phyloP scores from a whole-genome alignment of 2,888 invertebrate species.

The Phalangium opilio region DNA sequence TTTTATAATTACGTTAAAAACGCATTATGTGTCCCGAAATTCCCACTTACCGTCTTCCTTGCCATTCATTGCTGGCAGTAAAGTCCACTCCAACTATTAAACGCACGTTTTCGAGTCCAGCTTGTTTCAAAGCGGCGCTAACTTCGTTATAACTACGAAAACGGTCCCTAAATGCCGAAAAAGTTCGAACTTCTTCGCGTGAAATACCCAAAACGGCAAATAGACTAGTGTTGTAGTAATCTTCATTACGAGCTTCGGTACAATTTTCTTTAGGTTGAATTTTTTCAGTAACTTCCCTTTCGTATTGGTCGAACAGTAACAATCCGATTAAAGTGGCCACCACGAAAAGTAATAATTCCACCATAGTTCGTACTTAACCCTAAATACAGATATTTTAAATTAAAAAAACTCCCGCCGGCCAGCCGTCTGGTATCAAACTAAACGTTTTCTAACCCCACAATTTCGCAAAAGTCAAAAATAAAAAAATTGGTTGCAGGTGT shows the following conservation, averaged over 20 bases:
- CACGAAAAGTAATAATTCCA: slow-evolving; percentile 10
- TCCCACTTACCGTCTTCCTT: slow-evolving; percentile 30
- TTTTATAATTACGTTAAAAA: no score
- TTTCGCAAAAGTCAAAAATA: no score
- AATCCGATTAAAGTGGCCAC: slow-evolving; percentile 13
- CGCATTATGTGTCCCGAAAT: no score
- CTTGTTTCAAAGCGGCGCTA: slow-evolving; percentile 31
- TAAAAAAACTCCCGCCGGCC: no score
- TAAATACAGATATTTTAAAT: no score
- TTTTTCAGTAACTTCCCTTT: slow-evolving; percentile 4
- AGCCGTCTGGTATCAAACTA: no score
- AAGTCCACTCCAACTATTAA: slow-evolving; percentile 40
- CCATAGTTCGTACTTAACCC: slow-evolving; percentile 5
- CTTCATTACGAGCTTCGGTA: slow-evolving; percentile 6
- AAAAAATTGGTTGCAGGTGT: no score
- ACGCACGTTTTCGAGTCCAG: slow-evolving; percentile 34
- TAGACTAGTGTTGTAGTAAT: slow-evolving; percentile 12
- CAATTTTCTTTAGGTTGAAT: neutral
- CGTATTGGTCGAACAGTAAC: slow-evolving; percentile 13
- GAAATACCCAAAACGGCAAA: slow-evolving; percentile 14
- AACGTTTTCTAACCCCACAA: no score
- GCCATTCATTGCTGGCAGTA: slow-evolving; percentile 40
- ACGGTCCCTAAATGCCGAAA: slow-evolving; percentile 20
- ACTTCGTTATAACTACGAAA: slow-evolving; percentile 27
- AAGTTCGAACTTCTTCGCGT: slow-evolving; percentile 12